Evolutionary conservation across 2,888 invertebrate species (phyloP), one percentile per base, ranked within the genome.

Genomic region (Heteromyza rotundicornis): DNA sequence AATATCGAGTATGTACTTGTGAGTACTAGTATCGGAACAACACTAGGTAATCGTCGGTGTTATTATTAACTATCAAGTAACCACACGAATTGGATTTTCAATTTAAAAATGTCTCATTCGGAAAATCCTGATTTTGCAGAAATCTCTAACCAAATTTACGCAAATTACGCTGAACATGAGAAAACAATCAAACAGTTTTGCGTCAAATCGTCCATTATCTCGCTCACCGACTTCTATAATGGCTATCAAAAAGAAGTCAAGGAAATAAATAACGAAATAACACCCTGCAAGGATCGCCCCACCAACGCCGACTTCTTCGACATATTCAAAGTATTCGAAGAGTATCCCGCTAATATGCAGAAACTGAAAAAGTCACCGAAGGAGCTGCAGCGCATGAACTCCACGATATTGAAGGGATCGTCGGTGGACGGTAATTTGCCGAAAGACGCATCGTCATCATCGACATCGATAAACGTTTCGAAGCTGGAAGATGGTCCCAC

Each of bases 261-360:
- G 27, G 61, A 71, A 1, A 69, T 71, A 1, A 63, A 68, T 10
- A 53, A 68, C 1, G 64, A 61, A 14, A 60, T 58, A 10, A 68
- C 74, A 10, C 70, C 77, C 0, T 62, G 63, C 0, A 71, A 67
- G 16, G 67, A 68, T 0, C 60, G 68, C 2, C 68, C 69, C 2
- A 63, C 67, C 5, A 68, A 77, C 5, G 62, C 69, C 1, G 71
- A 78, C 1, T 81, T 73, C 56, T 72, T 74, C 0, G 74, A 76
- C 1, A 68, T 75, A 0, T 80, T 80, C 22, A 78, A 74, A 60
- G 60, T 64, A 1, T 69, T 82, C 2, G 81, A 82, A 0, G 73
- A 73, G 2, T 79, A 76, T 60, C 81, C 81, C 5, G 20, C 62
- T 0, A 82, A 81, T 44, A 54, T 81, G 23, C 77, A 75, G 2